Evolutionary conservation across 2,797 vertebrate species (phyloP), one percentile per base, ranked within the genome.

Genomic region (Dicrostonyx torquatus): DNA sequence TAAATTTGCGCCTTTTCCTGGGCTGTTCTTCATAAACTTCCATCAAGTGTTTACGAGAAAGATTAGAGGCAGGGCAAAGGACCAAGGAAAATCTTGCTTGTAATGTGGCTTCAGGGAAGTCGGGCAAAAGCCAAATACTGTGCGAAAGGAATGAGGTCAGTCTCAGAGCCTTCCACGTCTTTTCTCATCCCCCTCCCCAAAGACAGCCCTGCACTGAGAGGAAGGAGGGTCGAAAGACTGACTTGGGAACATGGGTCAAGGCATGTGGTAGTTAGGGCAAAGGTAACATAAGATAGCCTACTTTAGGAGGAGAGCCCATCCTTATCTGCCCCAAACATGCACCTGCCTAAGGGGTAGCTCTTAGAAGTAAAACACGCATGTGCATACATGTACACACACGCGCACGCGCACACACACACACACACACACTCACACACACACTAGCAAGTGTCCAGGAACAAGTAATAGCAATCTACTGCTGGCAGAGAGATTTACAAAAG

Each of bases 311-410:
- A 95, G 82, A 43, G 37, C 43, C 60, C 37, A 29, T 83, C 55
- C 37, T 77, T 58, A 34, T 66, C 26, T 90, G 34, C 7, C 82
- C 53, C 15, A 60, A 87, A 53, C 10, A 75, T 22, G 40, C 6
- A 62, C 58, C 40, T 18, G 9, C 60, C 60, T 34, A 64, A 83
- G 40, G 17, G 11, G 80, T 45, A 29, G 60, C 29, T 64, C 40
- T 83, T 45, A 83, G 40, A 83, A 45, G 2, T 37, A 37, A 79
- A 58, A 7, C 55, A 20, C 17, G 1, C 1, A 1, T 11, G 11
- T 6, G 1, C 1, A 1, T 11, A 2, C 48, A 13, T 11, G 20
- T 10, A 22, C 29, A 3, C 22, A 18, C 12, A 2, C 7, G 0
- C 8, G 1, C 22, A 22, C 26, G 13, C 48, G n/a, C 14, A 24